Conservation (phyloP, 1,140 invertebrate species). For the Drosophila littoralis region DNA sequence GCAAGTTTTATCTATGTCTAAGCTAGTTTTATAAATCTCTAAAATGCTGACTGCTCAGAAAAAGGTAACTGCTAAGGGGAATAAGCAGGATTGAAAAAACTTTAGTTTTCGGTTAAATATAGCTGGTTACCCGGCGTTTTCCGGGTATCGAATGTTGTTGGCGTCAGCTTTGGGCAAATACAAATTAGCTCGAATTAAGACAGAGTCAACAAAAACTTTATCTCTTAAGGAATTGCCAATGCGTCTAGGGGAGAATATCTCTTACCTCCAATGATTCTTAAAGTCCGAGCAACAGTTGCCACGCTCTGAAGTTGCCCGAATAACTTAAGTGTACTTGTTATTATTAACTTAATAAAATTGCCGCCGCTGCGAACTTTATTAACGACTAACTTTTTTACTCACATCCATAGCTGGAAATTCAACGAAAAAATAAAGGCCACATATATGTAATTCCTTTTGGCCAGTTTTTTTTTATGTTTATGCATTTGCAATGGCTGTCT, state of each 20-base stretch:
- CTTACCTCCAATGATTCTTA: too few species aligned
- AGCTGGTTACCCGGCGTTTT: too few species aligned
- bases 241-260: too few species aligned
- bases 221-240: too few species aligned
- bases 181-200: too few species aligned
- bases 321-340: too few species aligned
- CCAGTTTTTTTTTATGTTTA: background rate
- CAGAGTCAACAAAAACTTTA: too few species aligned
- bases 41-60: background rate
- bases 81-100: background rate
- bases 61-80: background rate
- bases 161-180: too few species aligned
- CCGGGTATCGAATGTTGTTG: too few species aligned
- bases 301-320: too few species aligned
- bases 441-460: background rate
- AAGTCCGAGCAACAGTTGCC: too few species aligned
- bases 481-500: constrained; percentile 5
- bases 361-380: background rate
- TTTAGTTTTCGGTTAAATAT: background rate
- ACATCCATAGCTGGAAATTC: background rate
- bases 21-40: background rate
- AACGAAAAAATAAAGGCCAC: background rate
- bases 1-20: background rate
- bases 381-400: background rate
- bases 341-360: background rate